phyloP scores from a whole-genome alignment of 2,888 invertebrate species.

The Geotrupes spiniger region DNA sequence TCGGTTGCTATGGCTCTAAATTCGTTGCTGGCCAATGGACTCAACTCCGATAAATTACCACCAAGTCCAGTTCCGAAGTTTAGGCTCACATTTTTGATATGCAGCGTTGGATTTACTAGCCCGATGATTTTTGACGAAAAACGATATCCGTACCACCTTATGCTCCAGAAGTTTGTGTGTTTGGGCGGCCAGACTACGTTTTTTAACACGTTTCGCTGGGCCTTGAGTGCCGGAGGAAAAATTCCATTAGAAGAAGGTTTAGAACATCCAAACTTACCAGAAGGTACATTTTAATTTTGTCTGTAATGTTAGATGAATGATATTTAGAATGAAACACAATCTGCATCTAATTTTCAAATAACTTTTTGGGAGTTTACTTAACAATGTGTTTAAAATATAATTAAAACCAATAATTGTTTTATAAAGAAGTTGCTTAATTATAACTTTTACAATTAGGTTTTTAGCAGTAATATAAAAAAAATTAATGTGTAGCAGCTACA shows the following conservation, averaged over 20 bases:
- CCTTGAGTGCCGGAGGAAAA: constrained; percentile 56
- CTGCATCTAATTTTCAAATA: no score
- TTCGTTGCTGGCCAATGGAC: constrained; percentile 68
- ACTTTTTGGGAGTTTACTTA: no score
- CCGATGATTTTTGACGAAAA: constrained; percentile 85
- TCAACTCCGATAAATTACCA: constrained; percentile 68
- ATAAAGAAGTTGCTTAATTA: no score
- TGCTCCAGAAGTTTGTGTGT: constrained; percentile 77
- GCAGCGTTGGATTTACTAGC: constrained; percentile 79
- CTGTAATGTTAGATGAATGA: neutral
- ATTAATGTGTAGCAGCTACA: no score
- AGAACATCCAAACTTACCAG: constrained; percentile 65
- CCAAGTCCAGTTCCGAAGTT: constrained; percentile 70
- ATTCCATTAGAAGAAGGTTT: constrained; percentile 56
- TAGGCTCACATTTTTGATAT: constrained; percentile 76
- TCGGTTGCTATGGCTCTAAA: constrained; percentile 72
- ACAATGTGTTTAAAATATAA: no score
- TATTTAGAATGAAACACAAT: no score
- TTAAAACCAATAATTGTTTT: no score
- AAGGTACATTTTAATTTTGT: constrained; percentile 46
- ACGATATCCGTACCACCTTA: constrained; percentile 77
- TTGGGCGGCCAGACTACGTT: constrained; percentile 71
- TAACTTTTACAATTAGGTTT: neutral
- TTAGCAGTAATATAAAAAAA: no score
- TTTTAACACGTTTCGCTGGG: constrained; percentile 70